phyloP scores from a whole-genome alignment of 2,797 vertebrate genomes.

The Pitangus sulphuratus region DNA sequence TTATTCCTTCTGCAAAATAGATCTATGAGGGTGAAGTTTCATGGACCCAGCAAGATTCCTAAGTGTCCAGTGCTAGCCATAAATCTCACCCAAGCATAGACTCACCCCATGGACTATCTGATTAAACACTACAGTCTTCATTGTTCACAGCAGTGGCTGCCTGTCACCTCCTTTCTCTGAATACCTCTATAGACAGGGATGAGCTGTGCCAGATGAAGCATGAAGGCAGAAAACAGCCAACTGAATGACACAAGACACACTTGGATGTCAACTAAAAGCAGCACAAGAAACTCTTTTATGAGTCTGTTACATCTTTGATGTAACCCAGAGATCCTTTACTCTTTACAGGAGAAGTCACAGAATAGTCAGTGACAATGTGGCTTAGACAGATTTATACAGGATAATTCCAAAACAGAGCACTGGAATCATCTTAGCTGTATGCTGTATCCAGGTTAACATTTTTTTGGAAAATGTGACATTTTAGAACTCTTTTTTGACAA shows the following conservation, averaged over 20 bases:
- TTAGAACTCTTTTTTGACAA: neutral
- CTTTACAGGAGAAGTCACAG: neutral
- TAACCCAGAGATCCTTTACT: slow-evolving; percentile 18
- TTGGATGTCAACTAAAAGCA: slow-evolving; percentile 42
- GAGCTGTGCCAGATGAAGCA: slow-evolving; percentile 62
- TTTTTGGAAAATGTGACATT: neutral
- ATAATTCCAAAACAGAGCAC: neutral
- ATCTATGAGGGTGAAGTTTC: neutral
- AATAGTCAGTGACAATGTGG: neutral
- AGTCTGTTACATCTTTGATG: slow-evolving; percentile 24
- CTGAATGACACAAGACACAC: slow-evolving; percentile 51
- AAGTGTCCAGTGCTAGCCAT: slow-evolving; percentile 5
- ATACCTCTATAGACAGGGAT: slow-evolving; percentile 46
- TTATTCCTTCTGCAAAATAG: slow-evolving; percentile 31
- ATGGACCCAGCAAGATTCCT: slow-evolving; percentile 29
- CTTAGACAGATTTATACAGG: neutral
- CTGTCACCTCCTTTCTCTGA: slow-evolving; percentile 39
- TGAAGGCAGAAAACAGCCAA: slow-evolving; percentile 60
- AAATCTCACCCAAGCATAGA: slow-evolving; percentile 14
- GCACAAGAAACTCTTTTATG: slow-evolving; percentile 44
- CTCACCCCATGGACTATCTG: slow-evolving; percentile 30
- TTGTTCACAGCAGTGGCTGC: slow-evolving; percentile 49
- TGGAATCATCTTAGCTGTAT: neutral
- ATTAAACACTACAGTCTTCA: slow-evolving; percentile 44
- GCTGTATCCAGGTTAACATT: neutral